Evolutionary conservation across 2,797 vertebrate genomes (phyloP), one percentile per base, ranked within the genome.

Genomic region (Esox masquinongy): DNA sequence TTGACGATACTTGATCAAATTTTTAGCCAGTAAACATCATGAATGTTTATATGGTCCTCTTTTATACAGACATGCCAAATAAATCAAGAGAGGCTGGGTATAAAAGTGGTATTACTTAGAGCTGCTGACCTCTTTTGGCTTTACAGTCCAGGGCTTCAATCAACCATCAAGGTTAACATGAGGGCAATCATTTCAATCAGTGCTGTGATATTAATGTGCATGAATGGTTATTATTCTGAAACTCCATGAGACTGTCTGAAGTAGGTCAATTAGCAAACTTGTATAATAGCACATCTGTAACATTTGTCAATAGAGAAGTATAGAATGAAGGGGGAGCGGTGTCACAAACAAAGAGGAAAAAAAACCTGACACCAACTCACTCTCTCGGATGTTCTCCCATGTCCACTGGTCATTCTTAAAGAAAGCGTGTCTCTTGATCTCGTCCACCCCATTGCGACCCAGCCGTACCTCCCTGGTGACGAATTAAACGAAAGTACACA

Each of bases 341-440:
- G 1, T 34, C 51, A 73, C 77, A 70, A 14, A 56, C 56, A 36
- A n/a, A 47, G 26, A 36, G 22, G 3, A 29, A 69, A 26, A 1
- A 34, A 68, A 68, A 36, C 19, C 53, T 24, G 56, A 36, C 6
- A 36, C 7, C 2, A 74, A 95, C 96, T 95, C 93, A 99, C 98
- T 96, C 16, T 99, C 98, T 93, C 98, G 90, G 79, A 99, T 97
- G 80, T 90, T 98, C 83, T 98, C 97, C 97, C 97, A 99, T 12
- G 96, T 95, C 98, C 98, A 99, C 0, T 98, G 98, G 88, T 99
- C 98, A 78, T 99, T 99, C 94, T 98, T 98, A 90, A 99, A 99
- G 93, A 99, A 99, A 47, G 95, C 93, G 83, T 99, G 98, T 5
- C 97, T 92, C 91, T 99, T 99, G 86, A 99, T 99, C 90, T 99